phyloP scores from a whole-genome alignment of 2,113 vertebrate genomes.

The Ptyas mucosa region DNA sequence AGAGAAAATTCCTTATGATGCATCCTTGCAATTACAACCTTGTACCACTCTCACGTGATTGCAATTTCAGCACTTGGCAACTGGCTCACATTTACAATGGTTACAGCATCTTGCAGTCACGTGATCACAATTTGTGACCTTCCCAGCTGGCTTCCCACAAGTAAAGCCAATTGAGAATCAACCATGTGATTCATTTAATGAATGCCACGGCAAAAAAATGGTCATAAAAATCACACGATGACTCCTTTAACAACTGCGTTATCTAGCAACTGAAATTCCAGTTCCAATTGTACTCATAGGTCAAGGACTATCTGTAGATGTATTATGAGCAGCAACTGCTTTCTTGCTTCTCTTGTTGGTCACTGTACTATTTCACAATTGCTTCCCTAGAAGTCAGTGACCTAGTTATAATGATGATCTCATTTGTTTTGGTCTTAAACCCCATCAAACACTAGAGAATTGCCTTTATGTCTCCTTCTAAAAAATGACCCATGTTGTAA shows the following conservation, averaged over 20 bases:
- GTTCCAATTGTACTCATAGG: not conserved
- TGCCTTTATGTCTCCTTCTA: not conserved
- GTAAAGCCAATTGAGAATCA: not conserved
- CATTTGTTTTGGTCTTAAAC: not conserved
- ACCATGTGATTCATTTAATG: not conserved
- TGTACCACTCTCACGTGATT: not conserved
- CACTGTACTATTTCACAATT: not conserved
- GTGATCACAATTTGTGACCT: not conserved
- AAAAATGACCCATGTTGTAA: not conserved
- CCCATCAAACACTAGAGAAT: not conserved
- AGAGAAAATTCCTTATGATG: not conserved
- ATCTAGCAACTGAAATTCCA: not conserved
- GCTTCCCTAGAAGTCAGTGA: not conserved
- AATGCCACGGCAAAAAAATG: not conserved
- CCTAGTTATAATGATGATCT: not conserved
- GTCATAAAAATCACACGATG: not conserved
- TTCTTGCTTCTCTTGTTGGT: not conserved
- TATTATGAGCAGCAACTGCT: not conserved
- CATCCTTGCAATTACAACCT: not conserved
- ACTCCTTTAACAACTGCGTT: not conserved
- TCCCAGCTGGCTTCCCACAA: not conserved
- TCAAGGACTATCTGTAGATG: not conserved
- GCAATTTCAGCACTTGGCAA: not conserved
- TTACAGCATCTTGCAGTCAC: not conserved
- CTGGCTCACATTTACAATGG: not conserved